Evolutionary conservation across 2,797 vertebrate genomes (phyloP), one percentile per base, ranked within the genome.

Genomic region (Eospalax fontanierii): DNA sequence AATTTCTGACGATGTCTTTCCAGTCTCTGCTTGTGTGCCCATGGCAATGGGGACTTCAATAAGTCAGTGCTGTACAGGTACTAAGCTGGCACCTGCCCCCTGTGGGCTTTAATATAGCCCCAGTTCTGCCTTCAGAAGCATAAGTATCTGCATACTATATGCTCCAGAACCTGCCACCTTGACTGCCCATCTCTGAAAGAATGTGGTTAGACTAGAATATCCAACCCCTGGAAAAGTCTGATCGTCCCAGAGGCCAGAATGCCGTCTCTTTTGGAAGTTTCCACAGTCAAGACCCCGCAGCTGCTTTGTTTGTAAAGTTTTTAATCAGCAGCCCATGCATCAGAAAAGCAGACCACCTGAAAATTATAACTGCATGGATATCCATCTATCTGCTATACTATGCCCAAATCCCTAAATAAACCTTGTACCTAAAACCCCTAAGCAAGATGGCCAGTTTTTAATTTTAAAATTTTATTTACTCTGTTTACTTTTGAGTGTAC

Each of bases 101-200:
- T 75, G 12, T 30, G 46, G 50, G 68, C 66, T 74, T 57, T 76
- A 24, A 74, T 43, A 21, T 66, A 50, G 54, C 26, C 30, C 66
- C n/a, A 63, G 35, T 90, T 88, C 82, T 93, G 33, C 63, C 65
- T 21, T 93, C 61, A 68, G 54, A 93, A 87, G 87, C 46, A 90
- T 12, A 38, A 89, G 80, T 46, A 10, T 16, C 38, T 87, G 68
- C 0, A 6, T 1, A 38, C 46, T 6, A 91, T 16, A 30, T 84
- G 57, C 83, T 87, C 74, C 1, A 24, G 92, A 91, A 71, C 65
- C 85, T 90, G 38, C 18, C 74, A 30, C 43, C 26, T 66, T 88
- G 73, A 59, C 50, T 87, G 15, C 28, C 73, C 50, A 24, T 65
- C 46, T 91, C 71, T 80, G 73, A 40, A 87, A 93, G 54, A 63